Conservation (phyloP, 2,113 vertebrate species). For the Ascaphus truei region DNA sequence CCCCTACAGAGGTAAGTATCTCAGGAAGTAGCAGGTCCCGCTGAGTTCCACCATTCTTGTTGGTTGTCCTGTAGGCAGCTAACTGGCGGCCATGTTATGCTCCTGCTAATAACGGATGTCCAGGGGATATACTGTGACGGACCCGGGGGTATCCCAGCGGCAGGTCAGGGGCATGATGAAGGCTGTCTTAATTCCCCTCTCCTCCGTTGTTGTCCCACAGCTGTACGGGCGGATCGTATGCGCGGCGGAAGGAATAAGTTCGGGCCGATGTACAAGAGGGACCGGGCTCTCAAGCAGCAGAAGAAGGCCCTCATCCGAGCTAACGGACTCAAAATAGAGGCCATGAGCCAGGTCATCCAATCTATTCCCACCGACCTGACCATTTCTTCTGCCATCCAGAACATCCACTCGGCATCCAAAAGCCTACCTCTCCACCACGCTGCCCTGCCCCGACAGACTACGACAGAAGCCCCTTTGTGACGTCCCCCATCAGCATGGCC, state of each 20-base stretch:
- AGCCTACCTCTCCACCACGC: conserved; percentile 94
- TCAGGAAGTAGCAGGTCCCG: no score
- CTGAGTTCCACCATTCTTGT: no score
- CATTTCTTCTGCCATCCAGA: conserved; percentile 95
- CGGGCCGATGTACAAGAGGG: conserved; percentile 98
- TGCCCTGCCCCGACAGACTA: conserved; percentile 93
- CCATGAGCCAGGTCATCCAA: conserved; percentile 96
- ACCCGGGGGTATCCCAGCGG: no score
- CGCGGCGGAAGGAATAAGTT: conserved; percentile 96
- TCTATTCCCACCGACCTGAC: conserved; percentile 92
- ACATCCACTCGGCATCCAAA: conserved; percentile 94
- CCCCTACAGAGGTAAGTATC: no score
- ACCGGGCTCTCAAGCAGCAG: conserved; percentile 94
- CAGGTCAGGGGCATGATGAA: no score
- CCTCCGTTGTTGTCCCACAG: conserved; percentile 59
- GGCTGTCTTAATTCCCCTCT: background rate
- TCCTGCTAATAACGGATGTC: no score
- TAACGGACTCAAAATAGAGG: conserved; percentile 95
- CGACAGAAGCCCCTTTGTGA: conserved; percentile 93
- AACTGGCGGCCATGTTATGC: no score
- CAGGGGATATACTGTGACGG: no score
- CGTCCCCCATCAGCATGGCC: conserved; percentile 96
- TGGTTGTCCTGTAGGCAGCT: no score
- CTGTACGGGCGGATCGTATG: conserved; percentile 95
- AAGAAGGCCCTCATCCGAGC: conserved; percentile 97